Conservation (phyloP, 2,113 vertebrate species). For the Asarcornis scutulata region DNA sequence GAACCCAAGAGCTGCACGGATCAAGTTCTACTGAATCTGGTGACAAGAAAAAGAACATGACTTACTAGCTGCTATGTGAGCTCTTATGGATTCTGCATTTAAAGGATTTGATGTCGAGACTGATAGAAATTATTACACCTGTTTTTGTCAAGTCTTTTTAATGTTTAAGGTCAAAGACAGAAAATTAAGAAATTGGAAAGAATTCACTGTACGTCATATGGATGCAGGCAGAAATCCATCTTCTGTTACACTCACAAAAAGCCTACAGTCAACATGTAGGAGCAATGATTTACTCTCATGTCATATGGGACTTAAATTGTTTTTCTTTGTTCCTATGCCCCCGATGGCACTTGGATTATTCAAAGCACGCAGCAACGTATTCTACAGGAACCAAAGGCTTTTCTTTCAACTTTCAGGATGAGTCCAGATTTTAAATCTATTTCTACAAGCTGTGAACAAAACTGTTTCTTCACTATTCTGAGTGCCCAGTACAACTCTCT, state of each 20-base stretch:
- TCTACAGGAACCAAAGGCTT: not conserved
- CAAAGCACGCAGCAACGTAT: not conserved
- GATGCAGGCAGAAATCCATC: not conserved
- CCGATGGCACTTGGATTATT: not conserved
- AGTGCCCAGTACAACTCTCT: not conserved
- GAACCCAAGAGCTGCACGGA: not conserved
- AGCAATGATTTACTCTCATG: not conserved
- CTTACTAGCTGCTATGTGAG: not conserved
- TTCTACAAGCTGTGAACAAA: not conserved
- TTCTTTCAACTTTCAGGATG: not conserved
- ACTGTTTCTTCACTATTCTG: not conserved
- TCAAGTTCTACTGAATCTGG: not conserved
- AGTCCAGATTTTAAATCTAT: not conserved
- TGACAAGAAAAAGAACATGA: not conserved
- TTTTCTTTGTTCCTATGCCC: not conserved
- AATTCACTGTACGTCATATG: not conserved
- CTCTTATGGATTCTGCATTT: not conserved
- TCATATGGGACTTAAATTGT: not conserved
- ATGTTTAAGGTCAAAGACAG: not conserved
- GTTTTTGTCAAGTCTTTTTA: not conserved
- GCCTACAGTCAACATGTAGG: not conserved
- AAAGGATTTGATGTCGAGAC: not conserved
- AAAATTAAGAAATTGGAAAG: not conserved
- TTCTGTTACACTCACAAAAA: not conserved
- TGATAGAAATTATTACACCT: too few species aligned